phyloP scores from a whole-genome alignment of 2,888 invertebrate species.

The Oscheius onirici region DNA sequence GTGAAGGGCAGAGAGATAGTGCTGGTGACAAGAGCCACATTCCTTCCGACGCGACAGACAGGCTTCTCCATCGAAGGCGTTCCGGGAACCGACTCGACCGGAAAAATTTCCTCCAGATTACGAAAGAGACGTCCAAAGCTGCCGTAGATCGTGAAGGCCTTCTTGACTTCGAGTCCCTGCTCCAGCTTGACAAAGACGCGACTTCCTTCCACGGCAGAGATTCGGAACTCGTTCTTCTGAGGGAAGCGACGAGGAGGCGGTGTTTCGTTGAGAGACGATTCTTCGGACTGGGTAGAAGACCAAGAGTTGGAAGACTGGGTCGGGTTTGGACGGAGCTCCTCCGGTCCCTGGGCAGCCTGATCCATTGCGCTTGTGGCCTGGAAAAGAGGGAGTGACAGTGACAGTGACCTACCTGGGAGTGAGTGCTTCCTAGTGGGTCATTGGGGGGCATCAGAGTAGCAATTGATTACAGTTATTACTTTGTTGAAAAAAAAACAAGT shows the following conservation, averaged over 20 bases:
- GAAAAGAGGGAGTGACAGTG: neutral
- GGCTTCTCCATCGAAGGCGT: neutral
- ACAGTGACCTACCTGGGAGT: neutral
- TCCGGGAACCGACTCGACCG: neutral
- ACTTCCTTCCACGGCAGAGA: neutral
- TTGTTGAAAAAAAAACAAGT: neutral
- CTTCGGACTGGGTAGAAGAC: neutral
- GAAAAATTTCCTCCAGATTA: neutral
- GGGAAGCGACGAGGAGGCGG: neutral
- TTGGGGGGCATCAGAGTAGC: too few relatives aligned
- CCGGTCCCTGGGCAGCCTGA: too few relatives aligned
- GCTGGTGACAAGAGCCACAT: neutral
- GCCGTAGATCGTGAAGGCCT: neutral
- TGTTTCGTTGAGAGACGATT: neutral
- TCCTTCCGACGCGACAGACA: neutral
- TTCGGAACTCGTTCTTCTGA: neutral
- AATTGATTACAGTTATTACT: neutral
- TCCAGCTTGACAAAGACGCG: slow-evolving; percentile 14
- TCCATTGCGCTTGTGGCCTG: too few relatives aligned
- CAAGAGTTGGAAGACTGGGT: too few relatives aligned
- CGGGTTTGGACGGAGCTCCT: too few relatives aligned
- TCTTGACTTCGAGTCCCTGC: neutral
- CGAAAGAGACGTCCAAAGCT: neutral
- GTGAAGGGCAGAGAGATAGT: neutral
- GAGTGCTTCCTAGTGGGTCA: neutral